Evolutionary conservation across 2,797 vertebrate genomes (phyloP).

Genomic region (Cygnus olor): DNA sequence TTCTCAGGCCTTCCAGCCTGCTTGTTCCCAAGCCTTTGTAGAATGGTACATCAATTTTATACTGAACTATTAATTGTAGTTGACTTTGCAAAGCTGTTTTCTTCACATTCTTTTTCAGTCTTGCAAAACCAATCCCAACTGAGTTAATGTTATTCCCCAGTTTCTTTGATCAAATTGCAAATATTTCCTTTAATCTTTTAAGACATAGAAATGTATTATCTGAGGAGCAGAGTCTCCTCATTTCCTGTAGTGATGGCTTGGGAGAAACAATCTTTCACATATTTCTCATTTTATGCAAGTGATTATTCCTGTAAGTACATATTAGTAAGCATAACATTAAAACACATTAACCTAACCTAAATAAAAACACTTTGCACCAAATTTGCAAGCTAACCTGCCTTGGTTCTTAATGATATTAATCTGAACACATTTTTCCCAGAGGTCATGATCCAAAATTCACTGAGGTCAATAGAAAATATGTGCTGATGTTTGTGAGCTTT

Average conservation of each 20-base stretch:
- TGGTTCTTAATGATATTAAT: neutral
- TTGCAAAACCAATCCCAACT: neutral
- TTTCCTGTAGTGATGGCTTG: neutral
- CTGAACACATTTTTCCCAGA: conserved; percentile 22
- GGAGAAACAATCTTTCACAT: neutral
- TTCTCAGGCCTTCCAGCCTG: neutral
- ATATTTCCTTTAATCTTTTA: conserved; percentile 65
- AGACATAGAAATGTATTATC: conserved; percentile 34
- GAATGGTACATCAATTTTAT: conserved; percentile 12
- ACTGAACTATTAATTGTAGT: conserved; percentile 54
- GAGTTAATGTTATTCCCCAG: conserved; percentile 52
- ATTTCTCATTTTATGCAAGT: conserved; percentile 17
- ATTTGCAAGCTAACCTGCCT: conserved; percentile 14
- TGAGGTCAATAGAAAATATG: neutral
- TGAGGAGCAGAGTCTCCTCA: neutral
- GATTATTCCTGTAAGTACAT: neutral
- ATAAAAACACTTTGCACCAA: conserved; percentile 44
- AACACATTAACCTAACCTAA: conserved; percentile 26
- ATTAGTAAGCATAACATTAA: neutral
- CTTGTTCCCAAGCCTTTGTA: neutral
- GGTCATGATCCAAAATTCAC: neutral
- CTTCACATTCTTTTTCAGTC: conserved; percentile 46
- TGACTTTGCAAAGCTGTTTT: conserved; percentile 63
- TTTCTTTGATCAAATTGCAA: conserved; percentile 60
- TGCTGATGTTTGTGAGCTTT: conserved; percentile 3